Base-by-base conservation (phyloP, 1,140 invertebrate species). In the Apocrypta bakeri region DNA sequence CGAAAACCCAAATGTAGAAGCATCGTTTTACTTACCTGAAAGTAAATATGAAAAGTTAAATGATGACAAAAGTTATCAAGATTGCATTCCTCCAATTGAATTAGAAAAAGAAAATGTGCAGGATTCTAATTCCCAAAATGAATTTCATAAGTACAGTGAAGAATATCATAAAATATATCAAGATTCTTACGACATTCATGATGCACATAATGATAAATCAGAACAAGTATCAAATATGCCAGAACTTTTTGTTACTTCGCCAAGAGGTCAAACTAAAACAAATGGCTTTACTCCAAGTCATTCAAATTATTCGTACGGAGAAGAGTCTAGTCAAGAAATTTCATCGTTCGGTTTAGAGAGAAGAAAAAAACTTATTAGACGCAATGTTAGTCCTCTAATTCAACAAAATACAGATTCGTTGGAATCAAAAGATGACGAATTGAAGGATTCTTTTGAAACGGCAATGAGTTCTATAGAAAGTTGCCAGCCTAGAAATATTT, bases 361-460 rank as follows among this genome's bases (percentile, higher is more conserved):
- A 63, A 33, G n/a, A 7, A 90, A 89, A 77, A 88, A 88, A 61
- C 85, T 90, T 21, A 83, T 79, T n/a, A 89, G 89, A 74, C 87
- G 90, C n/a, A 88, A 89, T 27, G 85, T 85, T 21, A 92, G 89
- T 83, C 81, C 24, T 25, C 12, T 92, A 24, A 84, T 92, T 3
- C 91, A 93, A 72, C 92, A 93, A 42, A 92, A 93, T 79, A 93
- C 92, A 0, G 93, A 94, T 85, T 94, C 93, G 12, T 86, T 94
- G 69, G 93, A 94, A 81, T 93, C 93, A 0, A 89, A 91, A 40
- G 93, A 94, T 80, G 93, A 94, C 81, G 93, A 94, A 40, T 80
- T 93, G 40, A 93, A 93, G 81, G 93, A 94, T 71, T 94, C 94
- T 3, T 94, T 94, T 85, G 94, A 94, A 73, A 73, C n/a, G 31